Base-by-base conservation (phyloP, 2,113 vertebrate genomes). In the Diadophis punctatus region DNA sequence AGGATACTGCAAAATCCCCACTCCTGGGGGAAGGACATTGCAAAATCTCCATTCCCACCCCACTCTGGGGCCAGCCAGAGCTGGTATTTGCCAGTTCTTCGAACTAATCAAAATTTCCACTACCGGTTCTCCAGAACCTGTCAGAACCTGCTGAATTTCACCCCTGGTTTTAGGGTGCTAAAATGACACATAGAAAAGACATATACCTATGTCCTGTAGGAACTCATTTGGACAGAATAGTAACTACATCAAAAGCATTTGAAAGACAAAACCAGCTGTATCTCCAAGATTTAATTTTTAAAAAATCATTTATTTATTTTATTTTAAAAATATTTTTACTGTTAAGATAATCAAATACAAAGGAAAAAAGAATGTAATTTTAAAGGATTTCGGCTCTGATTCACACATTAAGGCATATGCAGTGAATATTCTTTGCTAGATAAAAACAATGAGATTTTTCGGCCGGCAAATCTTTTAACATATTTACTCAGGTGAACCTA, bases 361-460 rank as follows among this genome's bases (percentile, higher is more conserved):
- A 80, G 30, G 34, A 20, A 39, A 80, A 39, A 80, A 90, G 86
- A 93, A 95, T 90, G 46, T 90, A 23, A 55, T 93, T 93, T 95
- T 95, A 93, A 95, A 87, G 49, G 48, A 94, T 93, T 93, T 87
- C 90, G 91, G 34, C 60, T 92, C 60, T 16, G 20, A 90, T 95
- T 93, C 94, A 92, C 90, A 92, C 85, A 90, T 91, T 93, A 93
- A 92, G 52, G 55, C 84, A 46, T 89, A 90, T 43, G 55, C 23
- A 1, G 55, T 48, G 56, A 87, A 48, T 92, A 27, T 74, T 51
- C 22, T 0, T 60, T 94, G 51, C 43, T 46, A 3, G 88, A 52
- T 53, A 92, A 90, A 48, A 95, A 60, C 68, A 74, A 23, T 56
- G 39, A 92, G 12, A 91, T 91, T 93, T 87, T 52, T 96, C 48